Evolutionary conservation across 2,113 vertebrate genomes (phyloP).

Genomic region (Tylochromis polylepis): DNA sequence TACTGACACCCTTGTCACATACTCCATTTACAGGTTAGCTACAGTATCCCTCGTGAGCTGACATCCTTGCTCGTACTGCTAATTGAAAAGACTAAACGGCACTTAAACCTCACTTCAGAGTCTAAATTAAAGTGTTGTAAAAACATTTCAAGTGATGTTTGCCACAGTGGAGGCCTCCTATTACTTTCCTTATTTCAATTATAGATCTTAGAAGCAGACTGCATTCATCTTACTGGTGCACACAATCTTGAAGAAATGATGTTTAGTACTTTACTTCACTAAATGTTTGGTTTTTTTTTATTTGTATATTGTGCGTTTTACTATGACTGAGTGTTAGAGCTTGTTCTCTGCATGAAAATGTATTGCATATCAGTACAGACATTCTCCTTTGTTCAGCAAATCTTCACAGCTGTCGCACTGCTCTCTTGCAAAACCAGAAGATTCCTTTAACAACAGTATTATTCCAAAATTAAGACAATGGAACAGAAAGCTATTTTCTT

Average conservation of each 20-base stretch:
- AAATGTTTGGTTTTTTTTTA: neutral
- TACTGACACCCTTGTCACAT: slow-evolving; percentile 40
- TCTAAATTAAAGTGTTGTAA: neutral
- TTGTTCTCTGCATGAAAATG: slow-evolving; percentile 9
- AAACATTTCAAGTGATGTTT: neutral
- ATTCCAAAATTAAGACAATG: neutral
- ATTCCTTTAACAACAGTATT: neutral
- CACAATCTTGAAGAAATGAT: neutral
- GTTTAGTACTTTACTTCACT: slow-evolving; percentile 13
- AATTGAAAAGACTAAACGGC: slow-evolving; percentile 23
- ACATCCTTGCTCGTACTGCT: neutral
- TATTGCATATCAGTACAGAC: slow-evolving; percentile 18
- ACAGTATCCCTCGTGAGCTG: slow-evolving; percentile 21
- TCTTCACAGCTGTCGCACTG: neutral
- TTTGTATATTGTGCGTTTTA: neutral
- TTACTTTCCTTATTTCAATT: neutral
- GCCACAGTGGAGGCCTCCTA: neutral
- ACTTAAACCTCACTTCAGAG: neutral
- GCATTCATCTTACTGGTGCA: neutral
- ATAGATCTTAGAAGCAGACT: neutral
- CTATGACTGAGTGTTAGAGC: neutral
- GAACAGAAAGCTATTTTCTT: neutral
- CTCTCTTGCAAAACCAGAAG: neutral
- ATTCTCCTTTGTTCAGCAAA: slow-evolving; percentile 20
- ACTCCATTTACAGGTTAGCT: slow-evolving; percentile 60